Conservation (phyloP, 2,113 vertebrate genomes). For the Apistogramma diplotaenia region DNA sequence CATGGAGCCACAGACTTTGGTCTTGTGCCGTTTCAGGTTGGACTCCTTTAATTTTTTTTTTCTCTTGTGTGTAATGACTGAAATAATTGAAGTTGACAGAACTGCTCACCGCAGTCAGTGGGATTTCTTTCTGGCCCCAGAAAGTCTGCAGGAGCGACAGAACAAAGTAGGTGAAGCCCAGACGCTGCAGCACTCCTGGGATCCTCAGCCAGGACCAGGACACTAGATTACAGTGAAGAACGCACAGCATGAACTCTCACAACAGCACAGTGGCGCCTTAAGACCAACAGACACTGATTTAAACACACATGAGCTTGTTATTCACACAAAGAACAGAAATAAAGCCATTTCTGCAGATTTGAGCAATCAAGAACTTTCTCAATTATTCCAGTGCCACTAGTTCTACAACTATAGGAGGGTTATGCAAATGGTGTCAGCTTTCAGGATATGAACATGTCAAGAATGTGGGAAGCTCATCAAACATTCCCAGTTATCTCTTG, state of each 20-base stretch:
- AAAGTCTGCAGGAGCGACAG: conserved; percentile 79
- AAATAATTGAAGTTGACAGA: conserved; percentile 50
- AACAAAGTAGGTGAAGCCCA: conserved; percentile 81
- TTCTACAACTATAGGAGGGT: background rate
- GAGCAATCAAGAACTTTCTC: conserved; percentile 15
- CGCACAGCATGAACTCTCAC: background rate
- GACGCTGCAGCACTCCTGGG: conserved; percentile 82
- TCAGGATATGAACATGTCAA: conserved; percentile 34
- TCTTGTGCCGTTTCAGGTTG: background rate
- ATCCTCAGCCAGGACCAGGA: conserved; percentile 82
- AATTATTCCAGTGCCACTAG: background rate
- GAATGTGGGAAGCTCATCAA: conserved; percentile 52
- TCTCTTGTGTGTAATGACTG: conserved; percentile 12
- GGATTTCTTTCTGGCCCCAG: conserved; percentile 68
- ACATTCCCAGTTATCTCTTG: conserved; percentile 67
- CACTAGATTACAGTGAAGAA: conserved; percentile 66
- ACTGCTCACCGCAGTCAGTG: conserved; percentile 62
- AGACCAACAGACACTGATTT: background rate
- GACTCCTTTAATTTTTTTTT: background rate
- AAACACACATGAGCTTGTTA: background rate
- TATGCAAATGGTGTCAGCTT: conserved; percentile 32
- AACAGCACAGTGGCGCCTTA: background rate
- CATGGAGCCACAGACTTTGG: background rate
- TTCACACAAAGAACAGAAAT: background rate
- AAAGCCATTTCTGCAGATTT: conserved; percentile 23